These are phyloP conservation scores for Egretta garzetta DNA, from an alignment of 2,113 vertebrate species.

Conservation along the genomic window DNA sequence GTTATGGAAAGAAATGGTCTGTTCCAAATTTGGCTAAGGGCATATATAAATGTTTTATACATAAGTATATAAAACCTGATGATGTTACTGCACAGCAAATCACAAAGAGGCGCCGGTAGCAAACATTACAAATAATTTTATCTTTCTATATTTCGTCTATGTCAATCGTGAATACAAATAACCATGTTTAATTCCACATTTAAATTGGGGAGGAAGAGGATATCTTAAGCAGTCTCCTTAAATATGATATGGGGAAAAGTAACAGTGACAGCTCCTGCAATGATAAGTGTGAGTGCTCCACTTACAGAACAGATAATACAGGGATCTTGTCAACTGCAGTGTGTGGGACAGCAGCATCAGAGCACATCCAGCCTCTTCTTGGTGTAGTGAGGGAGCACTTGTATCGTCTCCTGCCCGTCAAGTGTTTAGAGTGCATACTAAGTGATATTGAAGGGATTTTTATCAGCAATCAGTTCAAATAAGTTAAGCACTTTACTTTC, in stretches of 20 bases:
- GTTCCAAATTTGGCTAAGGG: not conserved
- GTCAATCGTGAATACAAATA: not conserved
- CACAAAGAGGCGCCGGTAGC: not conserved
- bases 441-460: constrained; percentile 37
- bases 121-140: not conserved
- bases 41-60: not conserved
- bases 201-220: not conserved
- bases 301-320: constrained; percentile 42
- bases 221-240: not conserved
- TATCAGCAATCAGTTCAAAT: constrained; percentile 38
- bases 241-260: not conserved
- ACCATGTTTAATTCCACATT: not conserved
- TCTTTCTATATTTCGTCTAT: not conserved
- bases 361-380: not conserved
- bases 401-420: not conserved
- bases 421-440: constrained; percentile 44
- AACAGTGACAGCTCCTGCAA: not conserved
- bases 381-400: not conserved
- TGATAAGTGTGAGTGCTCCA: constrained; percentile 29
- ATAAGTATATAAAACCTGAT: not conserved
- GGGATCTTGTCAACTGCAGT: constrained; percentile 17
- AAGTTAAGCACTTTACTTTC: not conserved
- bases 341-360: not conserved
- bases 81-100: not conserved
- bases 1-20: not conserved